Percentiles rank a stretch among this genome's conserved stretches.
Conservation (phyloP, 64 coral and sea anemone species). For the Acropora yongei region DNA sequence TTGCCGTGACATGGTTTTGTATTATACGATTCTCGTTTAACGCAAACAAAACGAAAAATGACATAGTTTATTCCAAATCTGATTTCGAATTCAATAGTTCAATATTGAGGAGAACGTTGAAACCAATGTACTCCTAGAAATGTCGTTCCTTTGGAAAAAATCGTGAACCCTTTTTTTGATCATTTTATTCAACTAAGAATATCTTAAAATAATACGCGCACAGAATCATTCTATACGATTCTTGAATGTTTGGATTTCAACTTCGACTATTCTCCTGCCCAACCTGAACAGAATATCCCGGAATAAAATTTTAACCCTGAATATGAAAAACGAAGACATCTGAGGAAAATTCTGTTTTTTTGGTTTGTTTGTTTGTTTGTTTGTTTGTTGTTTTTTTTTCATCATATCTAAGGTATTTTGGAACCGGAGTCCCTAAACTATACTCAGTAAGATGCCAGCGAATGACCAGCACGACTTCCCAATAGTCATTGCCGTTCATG, state of each 20-base stretch:
- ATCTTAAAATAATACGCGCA: too few species aligned
- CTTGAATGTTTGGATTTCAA: background rate
- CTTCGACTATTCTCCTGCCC: background rate
- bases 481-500: background rate
- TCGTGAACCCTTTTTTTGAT: too few species aligned
- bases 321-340: background rate
- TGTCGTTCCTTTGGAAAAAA: too few species aligned
- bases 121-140: too few species aligned
- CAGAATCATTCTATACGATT: too few species aligned
- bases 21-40: background rate
- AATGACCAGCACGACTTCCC: conserved; percentile 1
- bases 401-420: too few species aligned
- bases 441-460: background rate
- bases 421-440: too few species aligned
- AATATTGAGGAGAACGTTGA: background rate
- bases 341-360: too few species aligned
- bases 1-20: background rate
- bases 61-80: background rate
- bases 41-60: background rate
- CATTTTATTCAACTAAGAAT: too few species aligned
- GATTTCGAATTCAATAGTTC: background rate
- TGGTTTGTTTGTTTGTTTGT: too few species aligned
- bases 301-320: background rate
- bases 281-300: background rate
- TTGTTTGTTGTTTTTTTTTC: too few species aligned